phyloP scores from a whole-genome alignment of 2,113 vertebrate genomes.

The Cyprinodon tularosa region DNA sequence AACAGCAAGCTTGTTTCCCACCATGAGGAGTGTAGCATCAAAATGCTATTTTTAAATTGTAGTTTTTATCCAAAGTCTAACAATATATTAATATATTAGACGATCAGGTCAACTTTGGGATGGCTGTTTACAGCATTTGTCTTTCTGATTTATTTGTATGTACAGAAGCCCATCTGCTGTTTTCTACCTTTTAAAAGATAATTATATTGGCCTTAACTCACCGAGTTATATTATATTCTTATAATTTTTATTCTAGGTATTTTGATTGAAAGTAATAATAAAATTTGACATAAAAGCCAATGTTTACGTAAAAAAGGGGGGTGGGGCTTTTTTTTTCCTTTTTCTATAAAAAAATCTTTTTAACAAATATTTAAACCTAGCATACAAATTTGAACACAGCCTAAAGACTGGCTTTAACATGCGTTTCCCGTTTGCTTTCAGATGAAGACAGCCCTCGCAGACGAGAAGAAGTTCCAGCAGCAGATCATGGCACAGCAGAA shows the following conservation, averaged over 20 bases:
- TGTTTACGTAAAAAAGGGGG: not conserved
- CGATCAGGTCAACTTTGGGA: not conserved
- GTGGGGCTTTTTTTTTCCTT: not conserved
- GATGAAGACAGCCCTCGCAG: slow-evolving; percentile 91
- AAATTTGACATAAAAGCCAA: not conserved
- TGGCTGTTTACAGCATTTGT: not conserved
- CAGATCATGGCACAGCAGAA: slow-evolving; percentile 98
- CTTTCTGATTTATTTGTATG: not conserved
- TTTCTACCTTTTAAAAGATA: not conserved
- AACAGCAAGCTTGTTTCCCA: too few relatives aligned
- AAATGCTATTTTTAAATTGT: not conserved
- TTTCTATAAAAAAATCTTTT: not conserved
- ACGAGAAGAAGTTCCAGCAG: slow-evolving; percentile 99
- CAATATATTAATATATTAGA: not conserved
- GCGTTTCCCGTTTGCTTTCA: slow-evolving; percentile 48
- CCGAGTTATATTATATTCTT: too few relatives aligned
- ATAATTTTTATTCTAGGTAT: not conserved
- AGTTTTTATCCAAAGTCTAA: not conserved
- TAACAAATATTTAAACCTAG: too few relatives aligned
- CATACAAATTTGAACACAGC: too few relatives aligned
- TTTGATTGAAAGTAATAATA: not conserved
- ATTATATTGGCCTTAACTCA: too few relatives aligned
- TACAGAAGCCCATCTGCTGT: not conserved
- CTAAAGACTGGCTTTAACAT: too few relatives aligned
- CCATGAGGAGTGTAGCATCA: not conserved